These are phyloP conservation scores for Rhimphoctona megacephalus DNA, from an alignment of 2,888 invertebrate species.

Conservation along the genomic window DNA sequence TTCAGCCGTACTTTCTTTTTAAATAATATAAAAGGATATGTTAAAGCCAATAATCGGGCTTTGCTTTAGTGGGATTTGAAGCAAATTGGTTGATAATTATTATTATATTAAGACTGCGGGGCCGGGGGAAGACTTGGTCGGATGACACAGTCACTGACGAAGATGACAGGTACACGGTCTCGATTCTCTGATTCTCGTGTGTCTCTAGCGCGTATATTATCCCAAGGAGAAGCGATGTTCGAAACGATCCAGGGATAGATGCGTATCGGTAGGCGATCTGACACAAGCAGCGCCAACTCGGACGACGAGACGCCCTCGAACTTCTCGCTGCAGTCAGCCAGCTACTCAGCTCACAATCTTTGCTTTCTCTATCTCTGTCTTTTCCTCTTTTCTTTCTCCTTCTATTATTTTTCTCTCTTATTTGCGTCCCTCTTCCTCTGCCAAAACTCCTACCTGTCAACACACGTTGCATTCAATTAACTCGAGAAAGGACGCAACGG, in stretches of 20 bases:
- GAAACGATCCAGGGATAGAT: slow-evolving; percentile 65
- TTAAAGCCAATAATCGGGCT: not conserved
- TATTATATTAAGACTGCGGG: slow-evolving; percentile 25
- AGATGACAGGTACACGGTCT: slow-evolving; percentile 84
- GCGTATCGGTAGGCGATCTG: slow-evolving; percentile 83
- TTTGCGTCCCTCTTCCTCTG: slow-evolving; percentile 78
- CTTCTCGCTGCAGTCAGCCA: slow-evolving; percentile 73
- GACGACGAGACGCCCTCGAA: slow-evolving; percentile 48
- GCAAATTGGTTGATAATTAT: slow-evolving; percentile 25
- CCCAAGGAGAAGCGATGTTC: slow-evolving; percentile 74
- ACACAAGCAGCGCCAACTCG: slow-evolving; percentile 79
- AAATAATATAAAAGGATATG: not conserved
- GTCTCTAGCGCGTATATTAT: slow-evolving; percentile 58
- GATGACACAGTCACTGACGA: slow-evolving; percentile 67
- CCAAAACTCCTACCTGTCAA: slow-evolving; percentile 84
- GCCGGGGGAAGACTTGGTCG: slow-evolving; percentile 49
- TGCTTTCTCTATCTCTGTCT: slow-evolving; percentile 73
- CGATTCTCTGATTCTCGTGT: slow-evolving; percentile 65
- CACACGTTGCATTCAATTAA: slow-evolving; percentile 85
- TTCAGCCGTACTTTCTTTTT: not conserved
- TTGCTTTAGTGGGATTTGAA: not conserved
- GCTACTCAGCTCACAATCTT: slow-evolving; percentile 71
- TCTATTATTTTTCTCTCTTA: slow-evolving; percentile 64
- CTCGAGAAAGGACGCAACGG: slow-evolving; percentile 78
- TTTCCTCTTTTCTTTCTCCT: slow-evolving; percentile 71